These are phyloP conservation scores for Agrilus cyanescens DNA, from an alignment of 2,888 invertebrate genomes.

Conservation along the genomic window DNA sequence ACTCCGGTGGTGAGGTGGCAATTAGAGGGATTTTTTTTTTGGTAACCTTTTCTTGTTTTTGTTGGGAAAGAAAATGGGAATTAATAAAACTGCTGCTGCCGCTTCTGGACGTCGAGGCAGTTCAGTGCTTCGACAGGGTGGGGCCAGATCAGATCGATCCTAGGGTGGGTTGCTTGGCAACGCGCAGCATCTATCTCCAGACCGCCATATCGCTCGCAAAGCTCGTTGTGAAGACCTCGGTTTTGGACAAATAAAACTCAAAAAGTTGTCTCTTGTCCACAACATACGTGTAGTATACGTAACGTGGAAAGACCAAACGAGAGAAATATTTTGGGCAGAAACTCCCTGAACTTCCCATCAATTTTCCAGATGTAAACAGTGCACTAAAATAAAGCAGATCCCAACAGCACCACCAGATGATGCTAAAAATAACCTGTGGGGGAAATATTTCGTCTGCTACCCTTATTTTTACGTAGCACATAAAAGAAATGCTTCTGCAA, in stretches of 20 bases:
- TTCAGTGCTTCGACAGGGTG: slow-evolving; percentile 29
- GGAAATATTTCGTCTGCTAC: no score
- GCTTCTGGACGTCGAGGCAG: slow-evolving; percentile 23
- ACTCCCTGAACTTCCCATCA: no score
- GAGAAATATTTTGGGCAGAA: no score
- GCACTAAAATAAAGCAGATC: no score
- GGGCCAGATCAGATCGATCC: slow-evolving; percentile 36
- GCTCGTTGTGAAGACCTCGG: slow-evolving; percentile 7
- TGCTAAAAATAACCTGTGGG: no score
- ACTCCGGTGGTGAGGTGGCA: neutral
- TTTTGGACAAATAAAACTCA: neutral
- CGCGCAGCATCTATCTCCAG: slow-evolving; percentile 31
- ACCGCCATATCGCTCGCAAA: slow-evolving; percentile 32
- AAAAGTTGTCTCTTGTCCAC: neutral
- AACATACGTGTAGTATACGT: no score
- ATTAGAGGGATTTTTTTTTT: neutral
- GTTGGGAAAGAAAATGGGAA: slow-evolving; percentile 13
- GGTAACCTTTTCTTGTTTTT: no score
- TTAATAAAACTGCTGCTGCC: slow-evolving; percentile 15
- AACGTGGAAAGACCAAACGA: no score
- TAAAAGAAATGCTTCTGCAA: no score
- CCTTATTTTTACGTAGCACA: no score
- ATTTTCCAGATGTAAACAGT: no score
- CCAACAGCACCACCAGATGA: no score
- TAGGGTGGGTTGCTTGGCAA: slow-evolving; percentile 32